Evolutionary conservation across 2,113 vertebrate species (phyloP), one percentile per base, ranked within the genome.

Genomic region (Gobiocypris rarus): DNA sequence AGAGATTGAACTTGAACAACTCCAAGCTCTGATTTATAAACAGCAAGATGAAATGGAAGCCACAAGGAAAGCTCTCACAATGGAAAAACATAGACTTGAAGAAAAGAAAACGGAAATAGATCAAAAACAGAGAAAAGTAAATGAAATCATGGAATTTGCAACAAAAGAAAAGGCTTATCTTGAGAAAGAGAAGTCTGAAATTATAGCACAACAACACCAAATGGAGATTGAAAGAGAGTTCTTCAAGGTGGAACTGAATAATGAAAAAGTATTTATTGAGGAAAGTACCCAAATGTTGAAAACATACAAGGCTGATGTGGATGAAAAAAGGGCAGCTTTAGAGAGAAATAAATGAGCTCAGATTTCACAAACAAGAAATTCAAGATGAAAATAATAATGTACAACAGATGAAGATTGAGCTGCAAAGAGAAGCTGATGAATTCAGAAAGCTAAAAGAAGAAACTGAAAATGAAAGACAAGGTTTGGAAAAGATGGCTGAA

Each of bases 121-220:
- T n/a, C 34, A 52, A 54, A 28, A n/a, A 34, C 9, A 52, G 13
- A 69, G 38, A 43, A 45, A 91, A 34, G 9, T 84, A 28, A 48
- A 90, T 84, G 77, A 76, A 67, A 81, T 84, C 38, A 86, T 52
- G 61, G 52, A 83, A 31, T 70, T 86, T 81, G 43, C 85, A 19
- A n/a, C n/a, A 11, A 59, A 5, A 19, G 74, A 83, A 52, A 76
- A 26, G 31, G 24, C 24, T 19, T 26, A 82, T 26, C 22, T 85
- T 63, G 84, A 85, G 4, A 65, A 67, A 65, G 78, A 85, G 7
- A 81, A 19, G 38, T 73, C 24, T 48, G 34, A 79, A 58, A 26
- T 82, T 0, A 14, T 59, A 19, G 22, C 11, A 45, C n/a, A 79
- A 19, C 45, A 79, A 65, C n/a, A 50, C 9, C 65, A 79, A n/a